A percentile compares a stretch with the other conserved stretches of the same genome.
Evolutionary conservation across 2,113 vertebrate species (phyloP).

Genomic region (Indri indri): DNA sequence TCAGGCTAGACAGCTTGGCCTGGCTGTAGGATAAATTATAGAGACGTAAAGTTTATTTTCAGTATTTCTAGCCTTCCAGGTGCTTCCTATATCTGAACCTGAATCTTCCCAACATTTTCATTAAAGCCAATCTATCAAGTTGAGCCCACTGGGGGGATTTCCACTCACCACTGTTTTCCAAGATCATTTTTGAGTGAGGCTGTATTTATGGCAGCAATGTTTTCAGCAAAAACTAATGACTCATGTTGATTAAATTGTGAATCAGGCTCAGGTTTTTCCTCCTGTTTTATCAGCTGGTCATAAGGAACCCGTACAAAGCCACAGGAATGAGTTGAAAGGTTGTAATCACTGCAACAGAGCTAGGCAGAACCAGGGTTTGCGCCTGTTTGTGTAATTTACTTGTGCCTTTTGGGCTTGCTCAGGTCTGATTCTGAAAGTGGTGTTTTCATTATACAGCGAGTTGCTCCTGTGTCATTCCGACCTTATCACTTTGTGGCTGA

Average conservation of each 20-base stretch:
- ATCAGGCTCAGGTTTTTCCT: not conserved
- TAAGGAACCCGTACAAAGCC: not conserved
- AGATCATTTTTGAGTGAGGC: not conserved
- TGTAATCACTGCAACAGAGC: not conserved
- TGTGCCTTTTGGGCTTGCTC: not conserved
- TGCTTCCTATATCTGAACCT: not conserved
- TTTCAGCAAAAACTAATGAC: not conserved
- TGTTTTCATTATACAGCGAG: not conserved
- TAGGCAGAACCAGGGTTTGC: not conserved
- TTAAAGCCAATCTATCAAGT: not conserved
- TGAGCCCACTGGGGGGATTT: not conserved
- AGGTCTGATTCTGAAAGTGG: not conserved
- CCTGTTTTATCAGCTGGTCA: not conserved
- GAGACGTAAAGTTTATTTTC: conserved; percentile 3
- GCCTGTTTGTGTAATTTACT: not conserved
- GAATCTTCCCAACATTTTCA: not conserved
- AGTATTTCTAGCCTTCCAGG: not conserved
- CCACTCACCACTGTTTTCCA: not conserved
- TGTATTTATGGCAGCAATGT: not conserved
- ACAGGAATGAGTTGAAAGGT: not conserved
- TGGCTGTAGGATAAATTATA: not conserved
- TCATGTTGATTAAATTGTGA: not conserved
- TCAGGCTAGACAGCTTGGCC: not conserved
- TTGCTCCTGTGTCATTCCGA: not conserved
- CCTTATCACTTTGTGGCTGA: not conserved